Percentiles rank a stretch among this genome's conserved stretches.
Conservation (phyloP, 2,888 invertebrate genomes). For the Abscondita cerata region DNA sequence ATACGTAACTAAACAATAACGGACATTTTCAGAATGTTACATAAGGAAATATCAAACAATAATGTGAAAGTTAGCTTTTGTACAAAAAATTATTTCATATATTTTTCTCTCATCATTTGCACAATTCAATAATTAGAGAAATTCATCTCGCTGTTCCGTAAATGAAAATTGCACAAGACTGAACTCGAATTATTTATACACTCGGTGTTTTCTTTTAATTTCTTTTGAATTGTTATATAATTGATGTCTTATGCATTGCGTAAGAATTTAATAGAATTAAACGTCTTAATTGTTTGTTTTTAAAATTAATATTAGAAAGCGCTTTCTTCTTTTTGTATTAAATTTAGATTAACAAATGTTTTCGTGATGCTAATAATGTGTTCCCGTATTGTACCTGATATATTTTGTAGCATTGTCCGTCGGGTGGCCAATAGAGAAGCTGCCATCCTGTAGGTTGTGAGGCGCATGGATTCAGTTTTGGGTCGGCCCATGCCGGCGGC, state of each 20-base stretch:
- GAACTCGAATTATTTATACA: too few species aligned
- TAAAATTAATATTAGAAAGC: neutral
- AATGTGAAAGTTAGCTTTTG: neutral
- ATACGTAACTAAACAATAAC: too few species aligned
- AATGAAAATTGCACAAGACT: too few species aligned
- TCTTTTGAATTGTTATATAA: too few species aligned
- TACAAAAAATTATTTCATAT: too few species aligned
- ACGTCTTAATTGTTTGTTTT: neutral
- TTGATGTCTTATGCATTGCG: neutral
- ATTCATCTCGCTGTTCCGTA: too few species aligned
- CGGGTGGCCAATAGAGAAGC: conserved; percentile 81
- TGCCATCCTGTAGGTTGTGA: conserved; percentile 84
- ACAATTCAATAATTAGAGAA: too few species aligned
- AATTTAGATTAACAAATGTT: too few species aligned
- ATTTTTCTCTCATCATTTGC: too few species aligned
- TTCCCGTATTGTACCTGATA: conserved; percentile 68
- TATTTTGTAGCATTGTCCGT: conserved; percentile 87
- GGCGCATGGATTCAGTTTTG: conserved; percentile 82
- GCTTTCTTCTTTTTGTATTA: conserved; percentile 5
- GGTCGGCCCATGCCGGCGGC: conserved; percentile 88
- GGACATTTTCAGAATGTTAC: neutral
- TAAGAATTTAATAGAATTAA: neutral
- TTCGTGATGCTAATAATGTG: too few species aligned
- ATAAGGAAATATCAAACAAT: neutral
- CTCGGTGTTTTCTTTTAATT: too few species aligned